phyloP scores from a whole-genome alignment of 2,888 invertebrate species.

The Isoperla grammatica region DNA sequence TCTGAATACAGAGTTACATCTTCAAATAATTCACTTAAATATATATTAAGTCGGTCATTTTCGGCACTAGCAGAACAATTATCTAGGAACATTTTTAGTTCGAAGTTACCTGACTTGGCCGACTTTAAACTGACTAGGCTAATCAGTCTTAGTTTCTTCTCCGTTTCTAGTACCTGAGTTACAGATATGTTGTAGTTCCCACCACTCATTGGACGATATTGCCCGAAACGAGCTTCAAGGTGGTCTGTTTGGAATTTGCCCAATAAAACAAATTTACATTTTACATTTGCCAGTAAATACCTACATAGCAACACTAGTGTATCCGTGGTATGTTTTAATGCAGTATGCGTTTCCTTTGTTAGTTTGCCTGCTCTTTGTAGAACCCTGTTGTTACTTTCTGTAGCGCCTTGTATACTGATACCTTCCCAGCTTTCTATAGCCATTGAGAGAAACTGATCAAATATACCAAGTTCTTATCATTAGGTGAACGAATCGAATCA shows the following conservation, averaged over 20 bases:
- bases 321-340: neutral
- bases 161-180: conserved; percentile 18
- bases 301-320: too few relatives aligned
- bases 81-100: neutral
- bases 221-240: too few relatives aligned
- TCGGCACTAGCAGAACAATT: neutral
- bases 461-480: neutral
- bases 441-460: neutral
- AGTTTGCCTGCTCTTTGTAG: neutral
- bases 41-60: too few relatives aligned
- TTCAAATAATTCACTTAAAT: too few relatives aligned
- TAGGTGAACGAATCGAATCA: neutral
- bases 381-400: neutral
- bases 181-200: too few relatives aligned
- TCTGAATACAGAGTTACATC: too few relatives aligned
- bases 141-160: conserved; percentile 20
- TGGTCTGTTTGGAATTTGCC: too few relatives aligned
- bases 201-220: too few relatives aligned
- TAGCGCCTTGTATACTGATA: neutral
- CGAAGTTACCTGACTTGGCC: neutral
- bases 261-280: conserved; percentile 10
- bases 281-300: neutral
- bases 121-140: neutral
- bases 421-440: neutral
- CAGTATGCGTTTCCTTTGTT: neutral